These are phyloP conservation scores for Uropetala carovei DNA, from an alignment of 2,888 invertebrate genomes.

Conservation along the genomic window DNA sequence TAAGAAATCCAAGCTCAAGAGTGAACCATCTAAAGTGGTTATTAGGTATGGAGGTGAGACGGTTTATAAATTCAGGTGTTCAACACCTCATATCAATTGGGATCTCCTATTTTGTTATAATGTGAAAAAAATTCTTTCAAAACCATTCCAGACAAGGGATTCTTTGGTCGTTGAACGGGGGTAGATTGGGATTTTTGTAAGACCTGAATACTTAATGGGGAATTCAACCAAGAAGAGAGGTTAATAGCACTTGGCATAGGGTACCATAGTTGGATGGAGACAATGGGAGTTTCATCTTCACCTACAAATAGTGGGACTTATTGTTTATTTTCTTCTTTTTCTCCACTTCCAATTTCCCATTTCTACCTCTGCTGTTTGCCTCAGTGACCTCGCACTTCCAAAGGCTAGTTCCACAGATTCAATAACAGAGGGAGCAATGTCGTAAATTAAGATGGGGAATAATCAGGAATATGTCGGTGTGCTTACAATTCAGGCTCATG, in stretches of 20 bases:
- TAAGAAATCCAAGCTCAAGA: neutral
- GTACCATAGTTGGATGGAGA: conserved; percentile 37
- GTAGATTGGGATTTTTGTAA: conserved; percentile 20
- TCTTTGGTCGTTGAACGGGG: conserved; percentile 9
- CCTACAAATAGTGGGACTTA: neutral
- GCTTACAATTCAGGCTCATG: conserved; percentile 43
- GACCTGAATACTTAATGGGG: neutral
- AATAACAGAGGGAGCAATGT: conserved; percentile 62
- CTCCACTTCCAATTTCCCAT: conserved; percentile 17
- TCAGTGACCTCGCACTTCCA: conserved; percentile 49
- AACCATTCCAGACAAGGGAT: conserved; percentile 62
- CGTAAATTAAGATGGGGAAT: conserved; percentile 24
- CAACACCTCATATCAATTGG: neutral
- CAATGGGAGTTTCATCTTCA: conserved; percentile 43
- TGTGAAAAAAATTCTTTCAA: neutral
- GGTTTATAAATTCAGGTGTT: neutral
- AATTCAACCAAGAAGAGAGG: neutral
- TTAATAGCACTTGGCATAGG: neutral
- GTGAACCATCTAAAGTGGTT: neutral
- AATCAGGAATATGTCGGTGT: conserved; percentile 17
- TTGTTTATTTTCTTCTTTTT: conserved; percentile 29
- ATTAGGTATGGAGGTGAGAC: neutral
- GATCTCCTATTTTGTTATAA: conserved; percentile 30
- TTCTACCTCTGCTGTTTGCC: conserved; percentile 60
- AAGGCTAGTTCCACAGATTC: conserved; percentile 62